A percentile compares a stretch with the other conserved stretches of the same genome.
Evolutionary conservation across 2,113 vertebrate genomes (phyloP).

Genomic region (Zootoca vivipara): DNA sequence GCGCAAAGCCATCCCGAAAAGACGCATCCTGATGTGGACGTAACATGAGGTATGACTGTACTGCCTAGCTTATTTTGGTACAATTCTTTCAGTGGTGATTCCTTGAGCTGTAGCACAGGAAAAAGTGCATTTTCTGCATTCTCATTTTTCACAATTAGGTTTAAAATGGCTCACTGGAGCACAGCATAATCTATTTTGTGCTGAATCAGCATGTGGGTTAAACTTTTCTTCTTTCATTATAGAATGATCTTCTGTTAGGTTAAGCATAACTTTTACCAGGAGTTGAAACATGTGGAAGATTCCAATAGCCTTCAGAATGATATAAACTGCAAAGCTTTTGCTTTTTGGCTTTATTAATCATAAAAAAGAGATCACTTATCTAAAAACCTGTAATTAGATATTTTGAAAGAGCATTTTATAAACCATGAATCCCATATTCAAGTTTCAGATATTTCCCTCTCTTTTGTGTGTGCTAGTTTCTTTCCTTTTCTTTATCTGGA

Average conservation of each 20-base stretch:
- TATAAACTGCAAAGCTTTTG: not conserved
- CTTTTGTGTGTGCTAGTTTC: not conserved
- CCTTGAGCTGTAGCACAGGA: not conserved
- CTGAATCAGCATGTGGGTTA: not conserved
- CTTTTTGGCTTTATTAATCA: not conserved
- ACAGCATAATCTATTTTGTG: conserved; percentile 16
- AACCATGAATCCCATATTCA: not conserved
- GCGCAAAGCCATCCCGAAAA: too few relatives aligned
- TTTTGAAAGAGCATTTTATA: conserved; percentile 9
- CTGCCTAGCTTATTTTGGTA: too few relatives aligned
- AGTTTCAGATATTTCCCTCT: not conserved
- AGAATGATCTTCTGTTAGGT: not conserved
- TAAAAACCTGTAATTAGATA: conserved; percentile 6
- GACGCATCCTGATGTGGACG: too few relatives aligned
- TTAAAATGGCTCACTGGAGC: conserved; percentile 11
- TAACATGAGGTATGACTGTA: too few relatives aligned
- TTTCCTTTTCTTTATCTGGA: conserved; percentile 10
- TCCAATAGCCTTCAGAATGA: not conserved
- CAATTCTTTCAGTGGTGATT: not conserved
- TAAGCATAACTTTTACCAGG: conserved; percentile 1
- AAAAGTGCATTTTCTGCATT: not conserved
- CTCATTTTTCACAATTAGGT: not conserved
- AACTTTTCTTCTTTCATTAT: conserved; percentile 2
- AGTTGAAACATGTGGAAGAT: not conserved
- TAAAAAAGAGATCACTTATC: not conserved